A percentile compares a stretch with the other conserved stretches of the same genome.
These are phyloP conservation scores for Drosophila yooni DNA, from an alignment of 2,888 invertebrate species.

Conservation along the genomic window DNA sequence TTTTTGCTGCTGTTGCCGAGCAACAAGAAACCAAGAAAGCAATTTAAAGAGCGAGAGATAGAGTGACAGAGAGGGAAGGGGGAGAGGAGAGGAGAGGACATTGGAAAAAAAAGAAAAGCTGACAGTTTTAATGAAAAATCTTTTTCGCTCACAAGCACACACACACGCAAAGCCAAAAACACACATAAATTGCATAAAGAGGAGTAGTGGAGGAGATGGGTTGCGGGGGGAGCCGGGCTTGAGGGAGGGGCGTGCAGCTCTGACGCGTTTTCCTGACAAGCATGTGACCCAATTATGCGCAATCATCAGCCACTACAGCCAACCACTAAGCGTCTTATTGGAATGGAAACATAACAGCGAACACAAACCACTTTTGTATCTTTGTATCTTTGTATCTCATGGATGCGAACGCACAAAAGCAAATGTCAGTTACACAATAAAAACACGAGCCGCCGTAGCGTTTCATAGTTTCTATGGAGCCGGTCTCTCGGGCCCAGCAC, in stretches of 20 bases:
- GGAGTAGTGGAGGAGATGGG: neutral
- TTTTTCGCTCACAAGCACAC: slow-evolving; percentile 28
- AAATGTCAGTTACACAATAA: slow-evolving; percentile 69
- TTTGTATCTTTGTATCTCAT: slow-evolving; percentile 62
- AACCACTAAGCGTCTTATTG: slow-evolving; percentile 33
- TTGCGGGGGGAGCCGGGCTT: neutral
- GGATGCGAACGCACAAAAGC: slow-evolving; percentile 57
- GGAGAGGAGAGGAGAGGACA: neutral
- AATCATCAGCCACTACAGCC: slow-evolving; percentile 62
- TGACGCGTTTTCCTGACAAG: slow-evolving; percentile 70
- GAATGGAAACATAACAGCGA: slow-evolving; percentile 60
- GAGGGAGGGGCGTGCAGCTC: neutral
- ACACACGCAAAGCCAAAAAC: neutral
- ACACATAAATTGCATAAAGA: slow-evolving; percentile 25
- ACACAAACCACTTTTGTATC: slow-evolving; percentile 65
- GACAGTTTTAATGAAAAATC: slow-evolving; percentile 77
- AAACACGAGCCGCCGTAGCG: slow-evolving; percentile 60
- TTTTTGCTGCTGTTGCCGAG: slow-evolving; percentile 46
- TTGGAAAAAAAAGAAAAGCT: slow-evolving; percentile 53
- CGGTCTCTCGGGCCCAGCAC: slow-evolving; percentile 11
- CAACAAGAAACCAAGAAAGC: slow-evolving; percentile 59
- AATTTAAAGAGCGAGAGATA: slow-evolving; percentile 55
- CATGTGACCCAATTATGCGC: slow-evolving; percentile 79
- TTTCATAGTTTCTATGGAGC: slow-evolving; percentile 43
- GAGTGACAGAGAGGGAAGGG: slow-evolving; percentile 25